Base-by-base conservation (phyloP, 2,113 vertebrate species). In the Ciconia boyciana region DNA sequence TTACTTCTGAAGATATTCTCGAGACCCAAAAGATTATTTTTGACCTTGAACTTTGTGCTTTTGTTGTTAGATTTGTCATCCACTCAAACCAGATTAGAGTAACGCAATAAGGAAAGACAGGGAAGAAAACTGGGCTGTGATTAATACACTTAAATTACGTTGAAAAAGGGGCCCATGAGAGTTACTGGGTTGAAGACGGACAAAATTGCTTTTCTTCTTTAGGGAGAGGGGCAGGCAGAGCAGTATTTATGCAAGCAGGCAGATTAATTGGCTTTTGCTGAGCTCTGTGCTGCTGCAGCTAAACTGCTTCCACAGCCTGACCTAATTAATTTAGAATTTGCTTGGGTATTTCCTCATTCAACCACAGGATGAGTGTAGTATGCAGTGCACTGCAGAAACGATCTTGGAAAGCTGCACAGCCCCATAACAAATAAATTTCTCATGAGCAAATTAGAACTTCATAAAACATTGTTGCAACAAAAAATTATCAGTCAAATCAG, bases 151-250 rank as follows among this genome's bases (percentile, higher is more conserved):
- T 9, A 71, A 87, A 68, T 93, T 49, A 68, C 3, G 12, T n/a
- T 52, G 19, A 41, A 82, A 72, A 85, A 65, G 11, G 36, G 43
- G 29, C 65, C 44, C 69, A 41, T 22, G 48, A 92, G 86, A 96
- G 41, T 57, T 91, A 90, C 36, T 36, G 13, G 28, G 34, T 55
- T 66, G 80, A 79, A 79, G 57, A 92, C 0, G 8, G 44, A 72
- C 36, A 93, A 93, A 93, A 95, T 55, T 92, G 71, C 75, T 93
- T 91, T 92, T 80, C 71, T 90, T 95, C 77, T 94, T 89, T 41
- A 80, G 83, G 76, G 44, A 94, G 57, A 68, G 80, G 41, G 12
- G 29, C 48, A 87, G 39, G 51, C 69, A 92, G n/a, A 46, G 24
- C 32, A 48, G 57, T 69, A 69, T 76, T 93, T 88, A 86, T 52